A percentile compares a stretch with the other conserved stretches of the same genome.
phyloP scores from a whole-genome alignment of 2,113 vertebrate species.

The Triplophysa tibetana region DNA sequence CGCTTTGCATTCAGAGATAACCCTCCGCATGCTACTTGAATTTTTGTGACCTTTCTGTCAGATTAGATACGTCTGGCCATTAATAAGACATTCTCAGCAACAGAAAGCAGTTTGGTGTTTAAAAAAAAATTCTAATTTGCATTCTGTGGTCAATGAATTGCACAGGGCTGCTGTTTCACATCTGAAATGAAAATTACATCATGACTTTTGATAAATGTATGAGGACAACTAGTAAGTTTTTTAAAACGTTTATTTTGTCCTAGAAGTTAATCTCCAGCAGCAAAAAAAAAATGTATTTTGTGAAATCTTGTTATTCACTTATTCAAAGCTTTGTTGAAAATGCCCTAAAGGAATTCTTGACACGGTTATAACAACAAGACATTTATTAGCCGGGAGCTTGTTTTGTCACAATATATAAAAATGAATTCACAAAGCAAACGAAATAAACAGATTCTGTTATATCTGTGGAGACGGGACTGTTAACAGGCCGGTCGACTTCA shows the following conservation, averaged over 20 bases:
- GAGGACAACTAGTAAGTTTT: neutral
- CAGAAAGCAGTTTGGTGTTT: neutral
- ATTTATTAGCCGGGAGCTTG: neutral
- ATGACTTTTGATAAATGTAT: neutral
- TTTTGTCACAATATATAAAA: neutral
- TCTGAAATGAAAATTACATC: too few species aligned
- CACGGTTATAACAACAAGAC: neutral
- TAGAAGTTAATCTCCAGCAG: neutral
- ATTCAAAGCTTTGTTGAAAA: slow-evolving; percentile 3
- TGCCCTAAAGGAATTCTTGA: slow-evolving; percentile 8
- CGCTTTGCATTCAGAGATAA: neutral
- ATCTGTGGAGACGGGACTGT: slow-evolving; percentile 96
- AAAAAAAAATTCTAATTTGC: neutral
- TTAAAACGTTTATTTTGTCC: slow-evolving; percentile 9
- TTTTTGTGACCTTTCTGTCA: neutral
- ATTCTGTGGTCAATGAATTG: neutral
- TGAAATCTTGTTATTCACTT: slow-evolving; percentile 6
- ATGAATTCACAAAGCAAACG: neutral
- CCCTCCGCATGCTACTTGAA: neutral
- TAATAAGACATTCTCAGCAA: neutral
- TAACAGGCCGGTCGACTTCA: slow-evolving; percentile 93
- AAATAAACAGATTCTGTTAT: slow-evolving; percentile 62
- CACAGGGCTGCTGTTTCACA: neutral
- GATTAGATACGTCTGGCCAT: neutral
- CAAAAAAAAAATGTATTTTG: neutral